phyloP scores from a whole-genome alignment of 2,888 invertebrate genomes.

The Pegoplata infirma region DNA sequence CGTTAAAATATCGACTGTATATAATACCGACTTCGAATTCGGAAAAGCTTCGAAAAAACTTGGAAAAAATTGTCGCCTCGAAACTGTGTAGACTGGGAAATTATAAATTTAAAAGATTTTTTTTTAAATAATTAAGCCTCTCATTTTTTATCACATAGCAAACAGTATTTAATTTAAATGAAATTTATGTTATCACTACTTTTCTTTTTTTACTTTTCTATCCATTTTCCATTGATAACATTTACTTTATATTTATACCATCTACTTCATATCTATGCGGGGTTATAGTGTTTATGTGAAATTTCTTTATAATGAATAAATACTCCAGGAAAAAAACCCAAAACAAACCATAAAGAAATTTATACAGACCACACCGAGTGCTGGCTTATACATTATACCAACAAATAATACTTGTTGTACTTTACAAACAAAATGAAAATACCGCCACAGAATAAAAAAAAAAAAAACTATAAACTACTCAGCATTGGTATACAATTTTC shows the following conservation, averaged over 20 bases:
- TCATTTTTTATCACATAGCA: no score
- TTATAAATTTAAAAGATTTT: no score
- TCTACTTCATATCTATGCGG: slow-evolving; percentile 55
- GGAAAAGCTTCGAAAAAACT: no score
- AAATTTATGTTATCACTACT: no score
- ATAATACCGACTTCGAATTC: no score
- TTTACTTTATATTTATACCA: neutral
- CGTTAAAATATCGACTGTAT: no score
- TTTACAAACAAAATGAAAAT: slow-evolving; percentile 21
- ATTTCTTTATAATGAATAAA: slow-evolving; percentile 56
- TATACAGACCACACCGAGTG: slow-evolving; percentile 59
- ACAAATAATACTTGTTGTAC: neutral
- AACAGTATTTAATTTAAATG: no score
- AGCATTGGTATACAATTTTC: slow-evolving; percentile 54
- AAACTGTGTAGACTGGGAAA: no score
- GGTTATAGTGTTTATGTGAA: slow-evolving; percentile 62
- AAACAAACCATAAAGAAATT: slow-evolving; percentile 30
- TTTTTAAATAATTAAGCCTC: no score
- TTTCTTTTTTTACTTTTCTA: neutral
- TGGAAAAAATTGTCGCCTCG: no score
- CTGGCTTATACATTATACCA: slow-evolving; percentile 1
- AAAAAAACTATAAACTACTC: slow-evolving; percentile 40
- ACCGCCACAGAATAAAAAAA: neutral
- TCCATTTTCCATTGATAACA: neutral
- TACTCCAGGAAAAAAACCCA: slow-evolving; percentile 4